A percentile compares a stretch with the other conserved stretches of the same genome.
These are phyloP conservation scores for Orycteropus afer DNA, from an alignment of 2,113 vertebrate genomes.

Conservation along the genomic window DNA sequence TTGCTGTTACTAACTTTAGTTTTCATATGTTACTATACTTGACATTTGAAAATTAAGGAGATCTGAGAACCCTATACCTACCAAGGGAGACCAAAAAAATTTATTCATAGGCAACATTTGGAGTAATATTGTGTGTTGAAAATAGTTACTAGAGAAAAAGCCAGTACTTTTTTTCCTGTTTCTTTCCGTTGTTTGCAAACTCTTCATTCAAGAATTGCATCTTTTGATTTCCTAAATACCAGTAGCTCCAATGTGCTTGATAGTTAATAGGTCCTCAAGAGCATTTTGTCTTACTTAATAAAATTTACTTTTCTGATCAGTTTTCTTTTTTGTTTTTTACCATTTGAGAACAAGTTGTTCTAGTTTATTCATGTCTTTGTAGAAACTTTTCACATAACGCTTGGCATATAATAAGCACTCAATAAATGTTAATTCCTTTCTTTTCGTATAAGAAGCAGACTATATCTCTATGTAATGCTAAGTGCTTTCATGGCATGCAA, in stretches of 20 bases:
- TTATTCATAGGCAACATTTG: background rate
- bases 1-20: background rate
- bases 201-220: background rate
- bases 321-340: constrained; percentile 36
- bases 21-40: background rate
- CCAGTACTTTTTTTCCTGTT: constrained; percentile 9
- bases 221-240: background rate
- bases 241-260: constrained; percentile 17
- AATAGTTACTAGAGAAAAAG: background rate
- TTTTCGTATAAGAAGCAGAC: constrained; percentile 45
- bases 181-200: constrained; percentile 26
- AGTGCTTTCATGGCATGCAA: constrained; percentile 56
- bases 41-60: background rate
- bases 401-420: constrained; percentile 35
- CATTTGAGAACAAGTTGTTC: constrained; percentile 17
- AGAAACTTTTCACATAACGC: constrained; percentile 46
- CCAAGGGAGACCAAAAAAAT: background rate
- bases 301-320: constrained; percentile 42
- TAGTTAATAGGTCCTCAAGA: background rate
- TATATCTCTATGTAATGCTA: constrained; percentile 17
- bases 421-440: constrained; percentile 32
- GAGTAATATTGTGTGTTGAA: constrained; percentile 11
- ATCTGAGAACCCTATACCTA: background rate
- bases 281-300: constrained; percentile 11
- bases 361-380: constrained; percentile 46